phyloP scores from a whole-genome alignment of 2,888 invertebrate genomes.

The Vesta saturnalis region DNA sequence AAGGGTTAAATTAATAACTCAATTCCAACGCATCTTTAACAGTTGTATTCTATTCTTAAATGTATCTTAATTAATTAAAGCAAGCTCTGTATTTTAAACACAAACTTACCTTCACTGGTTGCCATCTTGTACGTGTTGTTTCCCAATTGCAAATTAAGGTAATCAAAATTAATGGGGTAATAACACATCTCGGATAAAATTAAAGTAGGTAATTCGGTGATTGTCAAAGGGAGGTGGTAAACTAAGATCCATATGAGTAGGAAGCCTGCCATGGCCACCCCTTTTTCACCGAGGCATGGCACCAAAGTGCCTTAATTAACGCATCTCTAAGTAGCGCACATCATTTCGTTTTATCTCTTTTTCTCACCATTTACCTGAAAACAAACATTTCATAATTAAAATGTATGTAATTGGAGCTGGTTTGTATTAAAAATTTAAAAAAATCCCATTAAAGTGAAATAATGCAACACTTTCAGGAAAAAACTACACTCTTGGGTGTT shows the following conservation, averaged over 20 bases:
- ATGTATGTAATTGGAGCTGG: too few species aligned
- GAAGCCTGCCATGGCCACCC: conserved; percentile 62
- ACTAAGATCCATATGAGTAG: conserved; percentile 68
- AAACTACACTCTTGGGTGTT: neutral
- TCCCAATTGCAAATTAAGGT: conserved; percentile 70
- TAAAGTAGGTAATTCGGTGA: conserved; percentile 63
- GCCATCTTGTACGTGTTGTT: conserved; percentile 64
- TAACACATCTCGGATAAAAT: conserved; percentile 62
- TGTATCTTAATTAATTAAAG: too few species aligned
- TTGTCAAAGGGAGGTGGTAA: conserved; percentile 65
- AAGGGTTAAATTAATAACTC: too few species aligned
- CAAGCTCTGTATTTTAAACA: too few species aligned
- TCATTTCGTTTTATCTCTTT: conserved; percentile 25
- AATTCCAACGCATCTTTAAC: too few species aligned
- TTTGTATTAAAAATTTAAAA: too few species aligned
- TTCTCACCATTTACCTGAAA: neutral
- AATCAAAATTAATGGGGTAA: conserved; percentile 69
- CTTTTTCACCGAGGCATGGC: conserved; percentile 56
- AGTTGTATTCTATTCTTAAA: too few species aligned
- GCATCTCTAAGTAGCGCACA: conserved; percentile 32
- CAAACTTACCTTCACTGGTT: conserved; percentile 59
- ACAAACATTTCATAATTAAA: too few species aligned
- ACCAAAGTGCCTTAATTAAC: conserved; percentile 39
- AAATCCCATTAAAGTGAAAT: neutral
- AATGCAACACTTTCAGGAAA: neutral